phyloP scores from a whole-genome alignment of 2,888 invertebrate genomes.

The Podabrus alpinus region DNA sequence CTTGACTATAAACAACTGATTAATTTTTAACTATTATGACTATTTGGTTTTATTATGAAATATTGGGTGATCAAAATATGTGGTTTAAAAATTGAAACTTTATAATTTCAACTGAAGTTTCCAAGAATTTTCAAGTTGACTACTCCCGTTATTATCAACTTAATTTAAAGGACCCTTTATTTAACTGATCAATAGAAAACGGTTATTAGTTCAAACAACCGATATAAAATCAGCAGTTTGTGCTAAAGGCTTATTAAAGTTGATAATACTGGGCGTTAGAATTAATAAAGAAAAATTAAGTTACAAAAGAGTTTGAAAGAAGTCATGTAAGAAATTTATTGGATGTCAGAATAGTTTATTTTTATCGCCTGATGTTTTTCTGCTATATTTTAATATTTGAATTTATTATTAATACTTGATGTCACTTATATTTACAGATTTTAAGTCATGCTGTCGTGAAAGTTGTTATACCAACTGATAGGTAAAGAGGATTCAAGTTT shows the following conservation, averaged over 20 bases:
- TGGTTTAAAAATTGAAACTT: not conserved
- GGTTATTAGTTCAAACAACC: too few relatives aligned
- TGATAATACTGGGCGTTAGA: too few relatives aligned
- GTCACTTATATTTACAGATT: conserved; percentile 62
- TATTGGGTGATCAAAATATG: not conserved
- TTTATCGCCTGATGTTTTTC: not conserved
- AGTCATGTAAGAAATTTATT: not conserved
- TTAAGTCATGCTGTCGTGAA: conserved; percentile 90
- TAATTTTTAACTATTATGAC: not conserved
- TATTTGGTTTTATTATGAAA: not conserved
- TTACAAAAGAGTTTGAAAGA: not conserved
- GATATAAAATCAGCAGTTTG: too few relatives aligned
- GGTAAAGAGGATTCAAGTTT: conserved; percentile 61
- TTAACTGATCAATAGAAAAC: too few relatives aligned
- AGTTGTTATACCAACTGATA: conserved; percentile 97
- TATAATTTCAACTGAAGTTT: not conserved
- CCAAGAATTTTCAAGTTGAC: not conserved
- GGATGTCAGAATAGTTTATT: not conserved
- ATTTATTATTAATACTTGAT: not conserved
- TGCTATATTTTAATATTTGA: not conserved
- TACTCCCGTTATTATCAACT: not conserved
- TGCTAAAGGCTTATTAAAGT: too few relatives aligned
- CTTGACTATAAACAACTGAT: not conserved
- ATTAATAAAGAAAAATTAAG: too few relatives aligned
- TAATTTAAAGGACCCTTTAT: too few relatives aligned